phyloP scores from a whole-genome alignment of 23 tunicate genomes.

The Corella eumyota region DNA sequence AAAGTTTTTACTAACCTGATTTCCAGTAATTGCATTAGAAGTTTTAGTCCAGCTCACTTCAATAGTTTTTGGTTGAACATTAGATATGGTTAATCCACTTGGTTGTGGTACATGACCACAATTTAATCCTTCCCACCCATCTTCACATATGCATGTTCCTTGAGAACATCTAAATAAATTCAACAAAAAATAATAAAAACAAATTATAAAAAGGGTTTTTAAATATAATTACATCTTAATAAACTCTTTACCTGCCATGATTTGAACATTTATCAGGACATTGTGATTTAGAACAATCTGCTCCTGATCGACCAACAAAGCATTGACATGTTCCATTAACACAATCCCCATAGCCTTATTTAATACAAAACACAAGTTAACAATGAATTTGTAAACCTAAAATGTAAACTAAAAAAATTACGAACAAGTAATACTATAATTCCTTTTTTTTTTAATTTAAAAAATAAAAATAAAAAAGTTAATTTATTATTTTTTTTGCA shows the following conservation, averaged over 20 bases:
- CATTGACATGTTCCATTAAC: conserved; percentile 2
- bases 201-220: neutral
- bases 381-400: too few species aligned
- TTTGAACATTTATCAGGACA: conserved; percentile 10
- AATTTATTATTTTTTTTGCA: neutral
- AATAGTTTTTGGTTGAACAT: conserved; percentile 14
- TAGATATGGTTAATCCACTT: neutral
- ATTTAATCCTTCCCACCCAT: conserved; percentile 14
- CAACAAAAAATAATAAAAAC: neutral
- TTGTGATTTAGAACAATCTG: conserved; percentile 3
- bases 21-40: conserved; percentile 1
- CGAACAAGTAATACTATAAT: too few species aligned
- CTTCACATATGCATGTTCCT: conserved; percentile 3
- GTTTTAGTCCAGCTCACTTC: conserved; percentile 9
- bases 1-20: conserved; percentile 2
- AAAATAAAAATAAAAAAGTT: neutral
- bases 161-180: conserved; percentile 1
- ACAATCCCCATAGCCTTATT: conserved; percentile 7
- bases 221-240: neutral
- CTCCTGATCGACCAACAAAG: conserved; percentile 4
- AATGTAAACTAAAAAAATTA: too few species aligned
- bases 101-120: conserved; percentile 6
- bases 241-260: conserved; percentile 7
- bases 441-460: neutral
- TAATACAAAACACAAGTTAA: too few species aligned